Conservation (phyloP, 2,797 vertebrate species). For the Premnoplex brunnescens region DNA sequence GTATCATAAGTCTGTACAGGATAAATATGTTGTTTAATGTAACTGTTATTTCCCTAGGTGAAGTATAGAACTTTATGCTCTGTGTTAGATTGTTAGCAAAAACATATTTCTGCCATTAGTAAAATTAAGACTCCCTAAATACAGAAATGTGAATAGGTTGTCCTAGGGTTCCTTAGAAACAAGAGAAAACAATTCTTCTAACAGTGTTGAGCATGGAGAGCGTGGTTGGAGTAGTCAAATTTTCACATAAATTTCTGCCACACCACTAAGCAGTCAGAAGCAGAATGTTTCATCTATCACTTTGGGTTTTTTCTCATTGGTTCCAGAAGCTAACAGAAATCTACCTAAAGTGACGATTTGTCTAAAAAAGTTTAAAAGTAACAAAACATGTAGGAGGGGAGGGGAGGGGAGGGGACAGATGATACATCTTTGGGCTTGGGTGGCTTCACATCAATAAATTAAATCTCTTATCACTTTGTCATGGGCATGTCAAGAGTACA, state of each 20-base stretch:
- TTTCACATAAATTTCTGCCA: neutral
- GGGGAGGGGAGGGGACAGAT: neutral
- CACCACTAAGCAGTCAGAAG: neutral
- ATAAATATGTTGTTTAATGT: neutral
- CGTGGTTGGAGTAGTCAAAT: neutral
- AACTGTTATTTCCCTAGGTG: neutral
- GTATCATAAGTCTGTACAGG: neutral
- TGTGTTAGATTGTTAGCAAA: neutral
- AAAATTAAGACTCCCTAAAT: neutral
- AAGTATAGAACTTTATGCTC: neutral
- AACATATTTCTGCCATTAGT: neutral
- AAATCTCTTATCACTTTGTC: neutral
- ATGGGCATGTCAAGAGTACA: fast-evolving
- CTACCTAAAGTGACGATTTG: neutral
- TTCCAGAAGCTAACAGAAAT: neutral
- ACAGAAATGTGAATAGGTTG: neutral
- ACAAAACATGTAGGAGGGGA: neutral
- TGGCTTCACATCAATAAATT: neutral
- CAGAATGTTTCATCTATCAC: fast-evolving
- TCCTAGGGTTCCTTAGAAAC: neutral
- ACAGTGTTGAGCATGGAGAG: neutral
- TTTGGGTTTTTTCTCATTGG: neutral
- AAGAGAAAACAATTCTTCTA: neutral
- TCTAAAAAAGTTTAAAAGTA: neutral
- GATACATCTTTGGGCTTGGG: neutral